These are phyloP conservation scores for Tricholaema leucomelas DNA, from an alignment of 2,113 vertebrate species.

Conservation along the genomic window DNA sequence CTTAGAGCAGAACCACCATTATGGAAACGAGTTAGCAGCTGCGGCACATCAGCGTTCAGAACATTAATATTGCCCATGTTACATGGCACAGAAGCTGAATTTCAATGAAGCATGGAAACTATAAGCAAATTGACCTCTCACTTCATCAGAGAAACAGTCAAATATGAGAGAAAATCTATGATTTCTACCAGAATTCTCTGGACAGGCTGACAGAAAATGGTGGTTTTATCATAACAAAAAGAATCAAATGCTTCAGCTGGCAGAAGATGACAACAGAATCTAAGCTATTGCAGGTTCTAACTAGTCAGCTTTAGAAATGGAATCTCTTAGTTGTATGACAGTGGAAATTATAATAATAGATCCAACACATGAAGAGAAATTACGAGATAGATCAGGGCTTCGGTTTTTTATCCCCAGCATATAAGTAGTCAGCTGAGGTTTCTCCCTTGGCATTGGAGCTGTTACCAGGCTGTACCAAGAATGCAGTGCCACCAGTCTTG, in stretches of 20 bases:
- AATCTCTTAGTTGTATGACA: constrained; percentile 60
- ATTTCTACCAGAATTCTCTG: constrained; percentile 70
- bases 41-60: constrained; percentile 79
- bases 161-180: constrained; percentile 69
- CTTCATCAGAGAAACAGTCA: constrained; percentile 76
- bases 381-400: neutral
- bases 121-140: constrained; percentile 77
- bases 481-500: neutral
- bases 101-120: constrained; percentile 79
- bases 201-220: constrained; percentile 53
- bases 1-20: constrained; percentile 73
- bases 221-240: constrained; percentile 55
- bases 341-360: constrained; percentile 46
- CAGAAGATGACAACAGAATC: constrained; percentile 63
- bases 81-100: constrained; percentile 73
- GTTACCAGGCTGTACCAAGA: neutral
- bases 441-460: neutral
- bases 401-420: no score
- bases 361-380: neutral
- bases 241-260: constrained; percentile 61
- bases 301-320: constrained; percentile 72
- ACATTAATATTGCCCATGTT: constrained; percentile 81
- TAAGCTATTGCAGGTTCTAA: constrained; percentile 60
- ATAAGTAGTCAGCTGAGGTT: neutral
- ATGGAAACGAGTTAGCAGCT: constrained; percentile 82